Conservation (phyloP, 2,888 invertebrate species). For the Ischnura elegans region DNA sequence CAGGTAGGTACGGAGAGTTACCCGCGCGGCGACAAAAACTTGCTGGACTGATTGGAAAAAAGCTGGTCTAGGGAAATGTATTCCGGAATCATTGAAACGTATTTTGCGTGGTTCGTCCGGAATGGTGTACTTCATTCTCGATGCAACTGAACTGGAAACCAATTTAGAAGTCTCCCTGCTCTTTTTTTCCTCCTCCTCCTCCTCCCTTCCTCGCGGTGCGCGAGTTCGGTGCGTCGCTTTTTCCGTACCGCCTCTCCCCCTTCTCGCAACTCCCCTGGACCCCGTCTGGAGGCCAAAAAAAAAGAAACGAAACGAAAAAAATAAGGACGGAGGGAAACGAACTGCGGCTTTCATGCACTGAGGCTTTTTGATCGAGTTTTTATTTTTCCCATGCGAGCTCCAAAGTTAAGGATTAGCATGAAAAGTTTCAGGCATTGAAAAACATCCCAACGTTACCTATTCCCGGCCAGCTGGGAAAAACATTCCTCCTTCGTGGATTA, state of each 20-base stretch:
- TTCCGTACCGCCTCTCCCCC: not conserved
- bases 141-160: conserved; percentile 49
- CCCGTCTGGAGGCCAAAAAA: not conserved
- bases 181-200: not conserved
- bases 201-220: not conserved
- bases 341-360: not conserved
- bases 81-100: conserved; percentile 49
- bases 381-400: no score
- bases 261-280: not conserved
- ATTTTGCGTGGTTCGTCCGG: conserved; percentile 39
- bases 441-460: not conserved
- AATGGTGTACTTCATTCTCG: conserved; percentile 53
- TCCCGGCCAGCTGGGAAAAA: not conserved
- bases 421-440: conserved; percentile 22
- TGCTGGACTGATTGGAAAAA: conserved; percentile 47
- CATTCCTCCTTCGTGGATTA: not conserved
- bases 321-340: not conserved
- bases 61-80: conserved; percentile 45
- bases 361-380: not conserved
- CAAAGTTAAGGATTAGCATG: conserved; percentile 9
- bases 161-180: conserved; percentile 22
- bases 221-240: conserved; percentile 20
- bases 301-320: not conserved
- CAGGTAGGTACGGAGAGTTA: conserved; percentile 14
- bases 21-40: conserved; percentile 28